Conservation (phyloP, 2,113 vertebrate species). For the Lepus timidus region DNA sequence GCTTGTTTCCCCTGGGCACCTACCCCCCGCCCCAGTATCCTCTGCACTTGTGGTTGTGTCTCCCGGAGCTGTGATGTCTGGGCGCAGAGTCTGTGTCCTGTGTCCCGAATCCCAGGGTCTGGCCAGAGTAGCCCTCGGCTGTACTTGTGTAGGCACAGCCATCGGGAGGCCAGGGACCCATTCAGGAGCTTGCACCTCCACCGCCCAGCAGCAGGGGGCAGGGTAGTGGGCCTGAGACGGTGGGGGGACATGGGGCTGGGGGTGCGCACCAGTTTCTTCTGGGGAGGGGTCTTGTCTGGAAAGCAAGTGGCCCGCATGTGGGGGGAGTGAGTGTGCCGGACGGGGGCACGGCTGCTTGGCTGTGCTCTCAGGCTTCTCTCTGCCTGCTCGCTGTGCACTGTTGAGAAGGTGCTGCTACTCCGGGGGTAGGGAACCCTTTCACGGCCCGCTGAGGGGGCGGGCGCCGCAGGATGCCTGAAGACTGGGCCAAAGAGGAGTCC, state of each 20-base stretch:
- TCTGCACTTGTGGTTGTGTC: neutral
- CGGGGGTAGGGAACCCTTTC: neutral
- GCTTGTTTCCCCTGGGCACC: neutral
- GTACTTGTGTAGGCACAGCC: neutral
- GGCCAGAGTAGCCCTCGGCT: neutral
- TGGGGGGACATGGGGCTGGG: neutral
- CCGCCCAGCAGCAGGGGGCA: neutral
- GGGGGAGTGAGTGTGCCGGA: neutral
- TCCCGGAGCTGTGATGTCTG: neutral
- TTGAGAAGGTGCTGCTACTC: slow-evolving; percentile 9
- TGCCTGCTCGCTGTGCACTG: neutral
- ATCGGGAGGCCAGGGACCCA: neutral
- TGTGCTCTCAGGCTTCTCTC: neutral
- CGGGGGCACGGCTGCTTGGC: neutral
- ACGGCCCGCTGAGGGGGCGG: no score
- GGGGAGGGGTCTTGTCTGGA: neutral
- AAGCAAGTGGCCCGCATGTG: neutral
- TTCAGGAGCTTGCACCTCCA: neutral
- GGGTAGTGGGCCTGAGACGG: no score
- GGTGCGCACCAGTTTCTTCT: neutral
- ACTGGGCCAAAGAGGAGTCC: neutral
- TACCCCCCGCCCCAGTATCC: fast-evolving
- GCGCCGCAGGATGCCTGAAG: neutral
- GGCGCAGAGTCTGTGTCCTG: neutral
- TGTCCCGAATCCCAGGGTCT: neutral